A percentile compares a stretch with the other conserved stretches of the same genome.
Evolutionary conservation across 2,113 vertebrate species (phyloP).

Genomic region (Cricetomys ansorgei): DNA sequence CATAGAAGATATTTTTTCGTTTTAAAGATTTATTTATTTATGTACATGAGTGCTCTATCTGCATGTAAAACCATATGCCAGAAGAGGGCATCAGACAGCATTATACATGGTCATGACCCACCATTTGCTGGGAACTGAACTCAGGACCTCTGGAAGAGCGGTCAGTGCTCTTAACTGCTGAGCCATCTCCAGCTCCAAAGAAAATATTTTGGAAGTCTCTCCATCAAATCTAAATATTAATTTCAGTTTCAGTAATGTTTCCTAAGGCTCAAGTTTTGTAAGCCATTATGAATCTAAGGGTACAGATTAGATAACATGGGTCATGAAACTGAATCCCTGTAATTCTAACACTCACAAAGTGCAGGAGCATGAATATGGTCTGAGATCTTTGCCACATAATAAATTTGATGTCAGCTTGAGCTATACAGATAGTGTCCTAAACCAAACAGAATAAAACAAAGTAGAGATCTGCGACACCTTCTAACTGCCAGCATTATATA

Average conservation of each 20-base stretch:
- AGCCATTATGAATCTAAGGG: not conserved
- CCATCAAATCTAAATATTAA: conserved; percentile 1
- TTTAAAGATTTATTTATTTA: too few species aligned
- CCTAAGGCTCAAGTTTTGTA: not conserved
- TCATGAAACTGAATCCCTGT: not conserved
- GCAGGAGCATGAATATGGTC: not conserved
- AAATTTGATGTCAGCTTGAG: not conserved
- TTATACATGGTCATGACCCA: too few species aligned
- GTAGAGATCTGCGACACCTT: not conserved
- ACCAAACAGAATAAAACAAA: not conserved
- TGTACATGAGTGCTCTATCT: too few species aligned
- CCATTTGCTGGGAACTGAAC: too few species aligned
- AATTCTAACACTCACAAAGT: not conserved
- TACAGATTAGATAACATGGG: not conserved
- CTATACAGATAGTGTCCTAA: not conserved
- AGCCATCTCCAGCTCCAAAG: too few species aligned
- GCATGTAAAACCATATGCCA: too few species aligned
- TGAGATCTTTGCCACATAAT: not conserved
- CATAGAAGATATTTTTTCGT: not conserved
- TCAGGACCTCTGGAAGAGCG: too few species aligned
- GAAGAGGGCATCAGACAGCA: too few species aligned
- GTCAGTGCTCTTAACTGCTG: too few species aligned
- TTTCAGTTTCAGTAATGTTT: not conserved
- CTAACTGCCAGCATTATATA: not conserved
- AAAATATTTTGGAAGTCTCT: not conserved